phyloP scores from a whole-genome alignment of 2,888 invertebrate genomes.

The Amphipyra berbera region DNA sequence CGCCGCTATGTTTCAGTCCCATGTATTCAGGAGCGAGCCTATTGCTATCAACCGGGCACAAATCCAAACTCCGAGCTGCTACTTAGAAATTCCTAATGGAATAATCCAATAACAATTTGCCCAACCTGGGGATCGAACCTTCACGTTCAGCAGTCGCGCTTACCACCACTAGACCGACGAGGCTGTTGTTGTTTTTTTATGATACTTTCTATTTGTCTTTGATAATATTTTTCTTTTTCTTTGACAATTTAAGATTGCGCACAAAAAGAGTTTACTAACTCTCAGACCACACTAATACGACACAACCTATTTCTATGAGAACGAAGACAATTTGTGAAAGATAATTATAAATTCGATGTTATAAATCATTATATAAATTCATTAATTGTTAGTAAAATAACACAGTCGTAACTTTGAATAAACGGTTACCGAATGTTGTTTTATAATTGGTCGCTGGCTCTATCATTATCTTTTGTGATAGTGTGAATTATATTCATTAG shows the following conservation, averaged over 20 bases:
- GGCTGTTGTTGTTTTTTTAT: too few species aligned
- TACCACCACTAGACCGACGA: too few species aligned
- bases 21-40: too few species aligned
- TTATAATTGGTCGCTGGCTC: slow-evolving; percentile 45
- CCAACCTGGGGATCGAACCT: too few species aligned
- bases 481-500: slow-evolving; percentile 48
- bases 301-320: slow-evolving; percentile 42
- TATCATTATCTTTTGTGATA: slow-evolving; percentile 52
- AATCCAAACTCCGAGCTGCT: too few species aligned
- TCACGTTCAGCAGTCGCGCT: too few species aligned
- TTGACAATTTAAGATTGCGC: background rate
- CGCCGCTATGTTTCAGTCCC: too few species aligned
- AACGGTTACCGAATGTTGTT: slow-evolving; percentile 52
- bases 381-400: slow-evolving; percentile 63
- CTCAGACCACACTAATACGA: slow-evolving; percentile 36
- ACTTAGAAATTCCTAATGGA: too few species aligned
- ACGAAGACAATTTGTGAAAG: slow-evolving; percentile 46
- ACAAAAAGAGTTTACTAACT: slow-evolving; percentile 16
- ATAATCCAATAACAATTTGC: too few species aligned
- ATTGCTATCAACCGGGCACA: too few species aligned
- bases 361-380: slow-evolving; percentile 65
- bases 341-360: slow-evolving; percentile 57
- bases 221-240: too few species aligned
- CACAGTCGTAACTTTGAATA: slow-evolving; percentile 56
- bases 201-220: too few species aligned